These are phyloP conservation scores for zebrafish (Danio rerio) DNA, from an alignment of 2,113 vertebrate genomes.

Conservation along the genomic window DNA sequence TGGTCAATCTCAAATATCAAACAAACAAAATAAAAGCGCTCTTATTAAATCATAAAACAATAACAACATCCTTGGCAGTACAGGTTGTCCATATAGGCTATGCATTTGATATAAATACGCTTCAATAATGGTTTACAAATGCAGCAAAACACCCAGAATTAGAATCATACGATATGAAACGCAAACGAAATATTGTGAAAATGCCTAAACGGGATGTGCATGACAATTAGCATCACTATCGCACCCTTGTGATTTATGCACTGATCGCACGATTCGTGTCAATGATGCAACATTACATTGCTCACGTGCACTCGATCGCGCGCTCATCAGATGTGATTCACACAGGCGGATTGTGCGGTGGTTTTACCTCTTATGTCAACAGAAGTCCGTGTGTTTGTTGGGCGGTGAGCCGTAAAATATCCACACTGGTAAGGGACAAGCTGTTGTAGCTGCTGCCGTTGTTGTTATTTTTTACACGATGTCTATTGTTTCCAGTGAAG, in stretches of 20 bases:
- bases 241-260: not conserved
- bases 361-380: not conserved
- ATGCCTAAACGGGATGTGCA: not conserved
- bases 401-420: not conserved
- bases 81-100: too few species aligned
- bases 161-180: too few species aligned
- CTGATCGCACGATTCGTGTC: constrained; percentile 1
- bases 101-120: too few species aligned
- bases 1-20: too few species aligned
- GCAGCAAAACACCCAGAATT: not conserved
- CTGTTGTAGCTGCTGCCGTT: not conserved
- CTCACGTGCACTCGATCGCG: constrained; percentile 10
- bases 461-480: not conserved
- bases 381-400: not conserved
- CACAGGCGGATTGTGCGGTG: not conserved
- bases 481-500: not conserved
- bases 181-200: not conserved
- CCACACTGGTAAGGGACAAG: not conserved
- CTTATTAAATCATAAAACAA: too few species aligned
- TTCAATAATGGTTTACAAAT: constrained; percentile 1
- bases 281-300: not conserved
- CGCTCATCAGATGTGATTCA: not conserved
- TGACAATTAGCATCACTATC: not conserved
- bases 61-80: too few species aligned
- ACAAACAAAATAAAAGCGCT: too few species aligned